Evolutionary conservation across 2,888 invertebrate species (phyloP), one percentile per base, ranked within the genome.

Genomic region (Chirona hameri): DNA sequence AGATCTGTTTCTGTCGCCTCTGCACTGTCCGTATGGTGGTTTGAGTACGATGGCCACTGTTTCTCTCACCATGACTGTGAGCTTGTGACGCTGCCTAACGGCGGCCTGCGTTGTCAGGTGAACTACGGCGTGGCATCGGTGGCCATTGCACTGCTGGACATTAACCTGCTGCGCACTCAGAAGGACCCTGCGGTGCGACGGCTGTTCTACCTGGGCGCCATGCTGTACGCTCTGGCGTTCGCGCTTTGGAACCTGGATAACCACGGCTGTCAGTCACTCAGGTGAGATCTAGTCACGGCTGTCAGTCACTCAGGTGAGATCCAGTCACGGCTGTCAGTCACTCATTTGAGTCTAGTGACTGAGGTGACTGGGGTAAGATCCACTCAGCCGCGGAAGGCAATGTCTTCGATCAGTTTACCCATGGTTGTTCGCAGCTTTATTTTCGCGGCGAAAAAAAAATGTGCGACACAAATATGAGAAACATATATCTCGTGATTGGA

Each of bases 211-310:
- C 76, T 76, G 76, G 39, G 39, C 39, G 76, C 21, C 39, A 14
- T 76, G 39, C 27, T 86, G n/a, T 89, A 88, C 84, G 85, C 86
- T 7, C 84, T 87, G 81, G 89, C 89, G 21, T 89, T 89, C 84
- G 82, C 88, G 21, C 84, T 89, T 14, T 89, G 89, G 89, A 88
- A 88, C 84, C 85, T 89, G 29, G 89, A 89, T 85, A 89, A 89
- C 83, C 85, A 87, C 60, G 88, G 87, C 83, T 89, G 89, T 86
- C 84, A 85, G 18, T 85, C 87, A 81, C 85, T 89, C 72, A 87
- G 85, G 86, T 86, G 52, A 82, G 83, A 83, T 55, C 10, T 9
- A 18, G 57, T 4, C 3, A 3, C 14, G 57, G 57, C 4, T 57
- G 57, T 3, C 3, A 18, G 57, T 12, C 14, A 18, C 3, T 12